Conservation (phyloP, 2,113 vertebrate genomes). For the Apteryx mantelli region DNA sequence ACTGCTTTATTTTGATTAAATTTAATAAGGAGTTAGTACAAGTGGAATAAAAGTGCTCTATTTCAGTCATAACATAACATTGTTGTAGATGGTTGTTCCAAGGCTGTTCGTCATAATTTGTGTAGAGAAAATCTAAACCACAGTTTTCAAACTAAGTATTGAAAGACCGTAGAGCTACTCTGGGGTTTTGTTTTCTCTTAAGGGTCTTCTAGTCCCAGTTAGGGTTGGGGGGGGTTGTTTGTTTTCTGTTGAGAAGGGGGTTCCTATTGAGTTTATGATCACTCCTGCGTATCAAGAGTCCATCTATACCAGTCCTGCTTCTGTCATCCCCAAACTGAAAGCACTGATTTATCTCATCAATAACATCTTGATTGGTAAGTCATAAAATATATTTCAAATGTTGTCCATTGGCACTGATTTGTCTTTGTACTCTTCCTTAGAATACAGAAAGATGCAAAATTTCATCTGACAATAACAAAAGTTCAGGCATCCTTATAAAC, state of each 20-base stretch:
- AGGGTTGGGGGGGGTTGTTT: background rate
- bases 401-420: background rate
- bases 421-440: background rate
- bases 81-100: background rate
- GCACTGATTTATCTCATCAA: background rate
- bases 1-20: background rate
- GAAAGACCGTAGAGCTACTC: conserved; percentile 41
- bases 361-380: background rate
- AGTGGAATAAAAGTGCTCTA: background rate
- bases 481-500: background rate
- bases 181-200: background rate
- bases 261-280: background rate
- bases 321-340: background rate
- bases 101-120: background rate
- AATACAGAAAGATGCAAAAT: background rate
- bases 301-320: background rate
- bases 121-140: conserved; percentile 7
- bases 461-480: background rate
- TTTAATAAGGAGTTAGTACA: background rate
- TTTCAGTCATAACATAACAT: background rate
- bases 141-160: conserved; percentile 50
- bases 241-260: background rate
- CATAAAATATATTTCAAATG: background rate
- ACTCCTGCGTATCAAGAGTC: background rate
- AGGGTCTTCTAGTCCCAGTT: background rate